Percentiles rank a stretch among this genome's conserved stretches.
Evolutionary conservation across 1,140 invertebrate genomes (phyloP).

Genomic region (Drosophila auraria): DNA sequence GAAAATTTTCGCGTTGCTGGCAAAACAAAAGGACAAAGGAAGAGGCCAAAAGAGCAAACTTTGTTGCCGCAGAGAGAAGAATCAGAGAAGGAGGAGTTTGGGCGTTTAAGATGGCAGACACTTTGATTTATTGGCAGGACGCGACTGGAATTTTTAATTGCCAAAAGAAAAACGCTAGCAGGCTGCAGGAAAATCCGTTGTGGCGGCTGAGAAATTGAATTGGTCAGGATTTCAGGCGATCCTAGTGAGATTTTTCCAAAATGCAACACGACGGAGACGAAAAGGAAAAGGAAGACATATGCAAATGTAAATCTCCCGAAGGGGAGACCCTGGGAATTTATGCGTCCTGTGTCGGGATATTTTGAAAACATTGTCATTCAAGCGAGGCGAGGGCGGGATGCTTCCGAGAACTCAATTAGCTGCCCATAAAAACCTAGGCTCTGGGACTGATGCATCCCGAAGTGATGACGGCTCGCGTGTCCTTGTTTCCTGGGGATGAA

Average conservation of each 20-base stretch:
- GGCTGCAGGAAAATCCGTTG: constrained; percentile 20
- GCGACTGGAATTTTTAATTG: constrained; percentile 79
- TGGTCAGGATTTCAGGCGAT: constrained; percentile 50
- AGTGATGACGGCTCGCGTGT: constrained; percentile 32
- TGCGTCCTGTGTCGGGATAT: constrained; percentile 79
- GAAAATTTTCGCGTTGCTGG: constrained; percentile 75
- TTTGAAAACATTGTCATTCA: constrained; percentile 83
- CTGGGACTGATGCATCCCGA: background rate
- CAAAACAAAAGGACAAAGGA: constrained; percentile 35
- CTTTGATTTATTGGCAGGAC: constrained; percentile 81
- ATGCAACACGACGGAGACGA: background rate
- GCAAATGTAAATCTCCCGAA: constrained; percentile 40
- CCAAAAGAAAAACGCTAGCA: background rate
- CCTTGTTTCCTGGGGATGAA: constrained; percentile 24
- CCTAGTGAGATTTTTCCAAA: constrained; percentile 1
- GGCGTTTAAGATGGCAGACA: constrained; percentile 59
- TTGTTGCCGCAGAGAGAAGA: constrained; percentile 45
- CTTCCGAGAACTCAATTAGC: constrained; percentile 82
- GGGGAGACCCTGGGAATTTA: constrained; percentile 55
- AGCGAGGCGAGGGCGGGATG: constrained; percentile 46
- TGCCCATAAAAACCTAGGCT: constrained; percentile 63
- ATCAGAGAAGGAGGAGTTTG: background rate
- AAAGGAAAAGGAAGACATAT: constrained; percentile 19
- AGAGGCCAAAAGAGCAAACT: constrained; percentile 48
- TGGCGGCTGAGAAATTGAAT: constrained; percentile 61